Conservation (phyloP, 2,113 vertebrate species). For the Elgaria multicarinata region DNA sequence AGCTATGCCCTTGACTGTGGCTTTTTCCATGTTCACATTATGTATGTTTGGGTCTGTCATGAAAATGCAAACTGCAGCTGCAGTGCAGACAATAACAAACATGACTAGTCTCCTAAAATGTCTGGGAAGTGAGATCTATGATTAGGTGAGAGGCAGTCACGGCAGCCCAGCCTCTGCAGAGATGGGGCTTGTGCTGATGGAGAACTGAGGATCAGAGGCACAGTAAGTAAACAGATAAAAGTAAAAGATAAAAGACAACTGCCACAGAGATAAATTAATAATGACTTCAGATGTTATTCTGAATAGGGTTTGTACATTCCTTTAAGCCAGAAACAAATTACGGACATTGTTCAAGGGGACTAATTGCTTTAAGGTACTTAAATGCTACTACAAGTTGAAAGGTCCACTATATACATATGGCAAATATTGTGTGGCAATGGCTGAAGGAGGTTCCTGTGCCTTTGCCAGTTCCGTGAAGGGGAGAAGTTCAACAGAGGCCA, state of each 20-base stretch:
- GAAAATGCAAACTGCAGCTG: slow-evolving; percentile 2
- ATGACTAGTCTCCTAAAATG: slow-evolving; percentile 12
- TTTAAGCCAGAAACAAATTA: not conserved
- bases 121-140: slow-evolving; percentile 10
- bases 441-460: not conserved
- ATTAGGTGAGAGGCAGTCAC: slow-evolving; percentile 7
- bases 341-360: not conserved
- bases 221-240: slow-evolving; percentile 12
- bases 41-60: not conserved
- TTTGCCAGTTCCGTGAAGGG: not conserved
- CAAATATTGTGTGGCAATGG: not conserved
- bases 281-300: not conserved
- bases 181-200: not conserved
- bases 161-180: not conserved
- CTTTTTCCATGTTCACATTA: slow-evolving; percentile 15
- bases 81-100: slow-evolving; percentile 27
- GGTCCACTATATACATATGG: not conserved
- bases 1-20: slow-evolving; percentile 6
- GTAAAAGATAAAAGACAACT: slow-evolving; percentile 7
- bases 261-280: not conserved
- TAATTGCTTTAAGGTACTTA: not conserved
- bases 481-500: not conserved
- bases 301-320: not conserved
- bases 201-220: not conserved
- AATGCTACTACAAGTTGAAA: not conserved